Conservation (phyloP, 2,113 vertebrate species). For the Carlito syrichta region DNA sequence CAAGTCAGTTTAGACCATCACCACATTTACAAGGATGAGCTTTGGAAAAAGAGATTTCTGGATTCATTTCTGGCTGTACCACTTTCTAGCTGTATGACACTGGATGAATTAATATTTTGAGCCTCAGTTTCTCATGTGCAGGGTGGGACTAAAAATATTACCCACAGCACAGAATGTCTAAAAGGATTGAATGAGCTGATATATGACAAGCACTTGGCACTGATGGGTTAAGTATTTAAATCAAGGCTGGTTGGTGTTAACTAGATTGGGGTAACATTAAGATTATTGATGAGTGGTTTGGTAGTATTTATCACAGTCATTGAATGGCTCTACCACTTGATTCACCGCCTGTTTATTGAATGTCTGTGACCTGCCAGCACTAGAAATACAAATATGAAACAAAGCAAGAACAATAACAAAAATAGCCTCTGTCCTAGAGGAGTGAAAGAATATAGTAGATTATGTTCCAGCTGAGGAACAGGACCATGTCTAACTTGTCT, state of each 20-base stretch:
- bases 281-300: not conserved
- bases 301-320: not conserved
- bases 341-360: not conserved
- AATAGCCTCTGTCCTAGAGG: not conserved
- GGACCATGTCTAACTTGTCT: not conserved
- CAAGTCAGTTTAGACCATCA: not conserved
- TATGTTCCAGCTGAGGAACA: not conserved
- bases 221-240: not conserved
- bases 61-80: not conserved
- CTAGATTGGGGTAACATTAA: not conserved
- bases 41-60: not conserved
- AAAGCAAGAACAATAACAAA: not conserved
- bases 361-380: not conserved
- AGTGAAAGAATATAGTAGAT: not conserved
- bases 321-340: not conserved
- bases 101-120: not conserved
- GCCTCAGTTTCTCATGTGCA: not conserved
- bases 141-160: not conserved
- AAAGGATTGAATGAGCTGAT: not conserved
- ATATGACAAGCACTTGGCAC: not conserved
- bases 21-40: not conserved
- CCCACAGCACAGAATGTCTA: not conserved
- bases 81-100: not conserved
- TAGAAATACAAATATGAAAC: not conserved
- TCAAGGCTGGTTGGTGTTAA: not conserved